These are phyloP conservation scores for Phortica magna DNA, from an alignment of 2,888 invertebrate genomes.

Conservation along the genomic window DNA sequence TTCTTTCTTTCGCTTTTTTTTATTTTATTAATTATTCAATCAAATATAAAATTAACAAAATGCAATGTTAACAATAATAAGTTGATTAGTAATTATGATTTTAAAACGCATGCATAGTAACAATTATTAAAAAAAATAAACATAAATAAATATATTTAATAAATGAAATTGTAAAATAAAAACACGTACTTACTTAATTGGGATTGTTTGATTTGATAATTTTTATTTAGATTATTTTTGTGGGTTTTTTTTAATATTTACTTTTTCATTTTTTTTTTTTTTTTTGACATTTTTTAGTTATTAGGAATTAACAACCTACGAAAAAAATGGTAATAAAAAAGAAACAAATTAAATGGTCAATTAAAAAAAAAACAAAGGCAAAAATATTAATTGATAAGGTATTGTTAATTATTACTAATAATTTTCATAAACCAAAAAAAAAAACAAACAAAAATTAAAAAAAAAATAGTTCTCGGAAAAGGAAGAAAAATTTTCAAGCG, in stretches of 20 bases:
- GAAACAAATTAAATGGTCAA: constrained; percentile 66
- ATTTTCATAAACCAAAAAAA: not conserved
- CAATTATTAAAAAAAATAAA: not conserved
- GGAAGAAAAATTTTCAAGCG: no score
- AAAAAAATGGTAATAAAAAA: constrained; percentile 75
- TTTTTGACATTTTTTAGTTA: constrained; percentile 56
- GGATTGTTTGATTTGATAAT: constrained; percentile 45
- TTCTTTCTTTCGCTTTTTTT: no score
- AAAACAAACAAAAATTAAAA: constrained; percentile 1
- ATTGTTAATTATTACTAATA: not conserved
- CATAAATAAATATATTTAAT: constrained; percentile 40
- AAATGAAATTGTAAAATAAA: constrained; percentile 43
- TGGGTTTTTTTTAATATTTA: constrained; percentile 40
- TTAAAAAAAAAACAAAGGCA: constrained; percentile 50
- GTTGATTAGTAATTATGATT: not conserved
- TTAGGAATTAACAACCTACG: constrained; percentile 79
- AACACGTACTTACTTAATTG: constrained; percentile 56
- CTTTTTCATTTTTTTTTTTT: constrained; percentile 47
- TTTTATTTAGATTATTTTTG: constrained; percentile 37
- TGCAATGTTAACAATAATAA: not conserved
- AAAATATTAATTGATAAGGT: constrained; percentile 29
- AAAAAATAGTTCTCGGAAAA: not conserved
- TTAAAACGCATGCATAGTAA: not conserved
- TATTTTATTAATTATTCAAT: not conserved
- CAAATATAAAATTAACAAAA: constrained; percentile 7